These are phyloP conservation scores for Dynastes tityus DNA, from an alignment of 2,888 invertebrate species.

Conservation along the genomic window DNA sequence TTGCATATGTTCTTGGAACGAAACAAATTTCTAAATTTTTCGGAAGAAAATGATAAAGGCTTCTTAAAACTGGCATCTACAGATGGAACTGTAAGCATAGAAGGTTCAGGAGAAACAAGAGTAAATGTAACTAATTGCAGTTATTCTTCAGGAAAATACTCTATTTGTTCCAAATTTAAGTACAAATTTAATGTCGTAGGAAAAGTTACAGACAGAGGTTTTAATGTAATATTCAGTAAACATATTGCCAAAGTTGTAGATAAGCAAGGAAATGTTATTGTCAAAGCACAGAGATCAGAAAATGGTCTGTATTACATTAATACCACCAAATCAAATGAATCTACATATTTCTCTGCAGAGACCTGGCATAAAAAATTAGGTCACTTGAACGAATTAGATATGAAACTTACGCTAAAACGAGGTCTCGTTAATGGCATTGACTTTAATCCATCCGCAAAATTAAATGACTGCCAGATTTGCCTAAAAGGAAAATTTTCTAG, in stretches of 20 bases:
- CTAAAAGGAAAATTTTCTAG: not conserved
- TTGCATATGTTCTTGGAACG: constrained; percentile 28
- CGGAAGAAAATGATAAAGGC: not conserved
- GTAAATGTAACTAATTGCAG: not conserved
- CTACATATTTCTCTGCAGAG: constrained; percentile 3
- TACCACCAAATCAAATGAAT: not conserved
- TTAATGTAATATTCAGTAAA: constrained; percentile 12
- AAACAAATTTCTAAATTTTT: not conserved
- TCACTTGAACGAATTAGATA: constrained; percentile 4
- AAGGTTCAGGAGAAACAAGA: not conserved
- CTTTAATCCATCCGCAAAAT: not conserved
- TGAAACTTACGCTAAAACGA: constrained; percentile 1
- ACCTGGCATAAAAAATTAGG: constrained; percentile 9
- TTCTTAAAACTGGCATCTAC: constrained; percentile 11
- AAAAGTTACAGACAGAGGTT: constrained; percentile 8
- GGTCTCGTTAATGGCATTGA: not conserved
- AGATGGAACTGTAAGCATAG: constrained; percentile 4
- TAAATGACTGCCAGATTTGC: not conserved
- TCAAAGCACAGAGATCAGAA: not conserved
- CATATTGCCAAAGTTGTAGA: not conserved
- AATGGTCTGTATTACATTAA: constrained; percentile 4
- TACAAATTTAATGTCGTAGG: constrained; percentile 8
- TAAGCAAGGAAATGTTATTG: not conserved
- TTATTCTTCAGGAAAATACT: not conserved
- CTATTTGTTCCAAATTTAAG: constrained; percentile 2